Evolutionary conservation across 2,888 invertebrate species (phyloP).

Genomic region (Fragum whitleyi): DNA sequence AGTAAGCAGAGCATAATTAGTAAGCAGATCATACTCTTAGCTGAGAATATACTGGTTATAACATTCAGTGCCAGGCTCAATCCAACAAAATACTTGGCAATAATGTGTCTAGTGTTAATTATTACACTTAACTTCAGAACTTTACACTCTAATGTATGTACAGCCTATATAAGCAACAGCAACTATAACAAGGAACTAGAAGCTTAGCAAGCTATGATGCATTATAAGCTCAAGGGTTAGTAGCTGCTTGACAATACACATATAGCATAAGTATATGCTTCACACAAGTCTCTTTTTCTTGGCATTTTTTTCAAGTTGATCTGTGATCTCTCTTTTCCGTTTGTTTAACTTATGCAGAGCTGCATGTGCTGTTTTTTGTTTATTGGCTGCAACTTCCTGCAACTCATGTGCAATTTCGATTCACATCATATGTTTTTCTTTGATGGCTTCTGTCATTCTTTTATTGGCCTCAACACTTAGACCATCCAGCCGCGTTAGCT

Average conservation of each 20-base stretch:
- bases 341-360: constrained; percentile 14
- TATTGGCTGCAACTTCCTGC: constrained; percentile 31
- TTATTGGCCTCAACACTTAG: constrained; percentile 16
- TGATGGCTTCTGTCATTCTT: constrained; percentile 34
- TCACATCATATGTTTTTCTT: constrained; percentile 20
- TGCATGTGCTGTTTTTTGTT: constrained; percentile 30
- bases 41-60: constrained; percentile 13
- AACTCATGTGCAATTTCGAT: constrained; percentile 27
- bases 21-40: constrained; percentile 12
- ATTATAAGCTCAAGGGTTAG: constrained; percentile 11
- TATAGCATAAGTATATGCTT: constrained; percentile 6
- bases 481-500: constrained; percentile 15
- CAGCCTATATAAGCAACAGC: constrained; percentile 5
- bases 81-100: constrained; percentile 18
- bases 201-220: not conserved
- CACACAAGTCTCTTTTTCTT: constrained; percentile 10
- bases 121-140: constrained; percentile 7
- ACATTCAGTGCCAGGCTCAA: constrained; percentile 11
- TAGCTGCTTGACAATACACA: not conserved
- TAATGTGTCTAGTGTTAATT: constrained; percentile 14
- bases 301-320: constrained; percentile 14
- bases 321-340: constrained; percentile 17
- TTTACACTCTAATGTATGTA: constrained; percentile 6
- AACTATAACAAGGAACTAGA: constrained; percentile 11
- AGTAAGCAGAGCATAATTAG: constrained; percentile 9